Conservation (phyloP, 2,888 invertebrate genomes). For the Eristalis intricaria region DNA sequence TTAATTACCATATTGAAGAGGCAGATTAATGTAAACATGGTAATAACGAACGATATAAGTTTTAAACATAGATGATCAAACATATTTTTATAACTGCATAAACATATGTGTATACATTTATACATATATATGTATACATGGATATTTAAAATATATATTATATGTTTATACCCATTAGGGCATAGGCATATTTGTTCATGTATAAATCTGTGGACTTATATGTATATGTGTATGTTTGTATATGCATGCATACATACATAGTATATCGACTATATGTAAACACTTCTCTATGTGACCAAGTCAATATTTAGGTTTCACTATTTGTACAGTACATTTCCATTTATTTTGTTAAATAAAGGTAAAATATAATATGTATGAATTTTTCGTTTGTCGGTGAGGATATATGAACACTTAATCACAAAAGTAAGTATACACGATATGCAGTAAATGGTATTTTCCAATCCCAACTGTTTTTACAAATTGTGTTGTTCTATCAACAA, state of each 20-base stretch:
- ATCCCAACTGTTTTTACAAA: no score
- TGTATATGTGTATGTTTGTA: slow-evolving; percentile 5
- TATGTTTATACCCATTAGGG: background rate
- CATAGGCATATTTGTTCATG: slow-evolving; percentile 10
- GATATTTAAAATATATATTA: slow-evolving; percentile 1
- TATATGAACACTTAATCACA: no score
- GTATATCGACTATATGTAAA: slow-evolving; percentile 12
- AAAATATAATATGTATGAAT: slow-evolving; percentile 41
- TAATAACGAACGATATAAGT: background rate
- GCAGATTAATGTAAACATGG: background rate
- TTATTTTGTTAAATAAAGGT: slow-evolving; percentile 67
- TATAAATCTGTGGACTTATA: slow-evolving; percentile 12
- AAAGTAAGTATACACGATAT: no score
- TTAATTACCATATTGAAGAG: background rate
- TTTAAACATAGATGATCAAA: background rate
- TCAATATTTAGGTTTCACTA: slow-evolving; percentile 68
- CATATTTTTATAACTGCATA: slow-evolving; percentile 2
- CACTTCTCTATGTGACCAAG: slow-evolving; percentile 63
- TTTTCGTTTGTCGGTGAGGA: background rate
- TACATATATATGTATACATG: background rate
- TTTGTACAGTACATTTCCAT: slow-evolving; percentile 67
- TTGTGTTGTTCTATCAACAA: no score
- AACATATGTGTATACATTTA: slow-evolving; percentile 11
- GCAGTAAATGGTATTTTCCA: no score
- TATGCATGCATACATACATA: slow-evolving; percentile 3